Percentiles rank a stretch among this genome's conserved stretches.
phyloP scores from a whole-genome alignment of 2,797 vertebrate species.

The Dallia pectoralis region DNA sequence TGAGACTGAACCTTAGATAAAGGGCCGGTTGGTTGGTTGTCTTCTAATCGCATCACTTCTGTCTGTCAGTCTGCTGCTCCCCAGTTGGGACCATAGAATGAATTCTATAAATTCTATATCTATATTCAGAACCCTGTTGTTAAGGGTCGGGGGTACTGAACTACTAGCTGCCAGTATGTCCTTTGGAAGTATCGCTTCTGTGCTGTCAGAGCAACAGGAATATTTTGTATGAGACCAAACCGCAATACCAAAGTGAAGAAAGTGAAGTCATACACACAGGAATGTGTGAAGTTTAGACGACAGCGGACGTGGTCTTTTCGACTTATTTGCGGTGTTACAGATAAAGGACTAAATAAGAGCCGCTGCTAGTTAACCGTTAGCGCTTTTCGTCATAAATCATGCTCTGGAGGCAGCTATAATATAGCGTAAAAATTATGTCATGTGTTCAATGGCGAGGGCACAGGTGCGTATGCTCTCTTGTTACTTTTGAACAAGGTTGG shows the following conservation, averaged over 20 bases:
- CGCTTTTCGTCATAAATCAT: too few relatives aligned
- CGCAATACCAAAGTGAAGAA: conserved; percentile 69
- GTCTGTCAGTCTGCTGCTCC: conserved; percentile 44
- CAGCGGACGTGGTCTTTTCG: conserved; percentile 13
- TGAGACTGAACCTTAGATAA: conserved; percentile 38
- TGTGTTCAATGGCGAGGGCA: too few relatives aligned
- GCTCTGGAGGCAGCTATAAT: too few relatives aligned
- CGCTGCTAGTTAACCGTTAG: neutral
- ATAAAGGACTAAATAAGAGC: neutral
- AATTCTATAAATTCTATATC: conserved; percentile 3
- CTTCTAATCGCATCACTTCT: conserved; percentile 28
- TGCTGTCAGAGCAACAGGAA: conserved; percentile 18
- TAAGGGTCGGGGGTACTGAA: conserved; percentile 20
- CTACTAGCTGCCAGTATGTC: neutral
- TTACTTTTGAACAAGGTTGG: too few relatives aligned
- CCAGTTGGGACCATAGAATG: conserved; percentile 19
- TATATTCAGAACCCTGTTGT: conserved; percentile 14
- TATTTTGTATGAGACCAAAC: conserved; percentile 53
- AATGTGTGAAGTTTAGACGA: conserved; percentile 22
- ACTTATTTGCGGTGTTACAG: conserved; percentile 21
- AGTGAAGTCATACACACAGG: conserved; percentile 11
- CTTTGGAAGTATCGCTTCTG: conserved; percentile 21
- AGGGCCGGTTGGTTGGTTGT: conserved; percentile 51
- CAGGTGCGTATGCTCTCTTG: too few relatives aligned
- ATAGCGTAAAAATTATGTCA: too few relatives aligned